phyloP scores from a whole-genome alignment of 2,113 vertebrate species.

The Coreoperca whiteheadi region DNA sequence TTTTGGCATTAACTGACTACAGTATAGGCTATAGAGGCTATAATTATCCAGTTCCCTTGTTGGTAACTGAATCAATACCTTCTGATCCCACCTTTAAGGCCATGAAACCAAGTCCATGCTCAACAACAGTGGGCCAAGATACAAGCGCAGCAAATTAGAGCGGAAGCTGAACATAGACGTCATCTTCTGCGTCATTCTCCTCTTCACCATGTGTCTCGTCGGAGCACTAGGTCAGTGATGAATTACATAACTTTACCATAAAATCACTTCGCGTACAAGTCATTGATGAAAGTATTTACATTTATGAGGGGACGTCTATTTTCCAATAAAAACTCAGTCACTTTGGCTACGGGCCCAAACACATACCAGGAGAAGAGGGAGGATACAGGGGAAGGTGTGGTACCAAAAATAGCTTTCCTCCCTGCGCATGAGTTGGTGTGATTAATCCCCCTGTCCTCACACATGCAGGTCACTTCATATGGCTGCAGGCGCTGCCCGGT shows the following conservation, averaged over 20 bases:
- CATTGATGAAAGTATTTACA: slow-evolving; percentile 53
- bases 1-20: background rate
- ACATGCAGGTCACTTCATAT: slow-evolving; percentile 89
- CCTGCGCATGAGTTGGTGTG: slow-evolving; percentile 39
- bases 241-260: slow-evolving; percentile 43
- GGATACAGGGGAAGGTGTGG: slow-evolving; percentile 43
- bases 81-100: slow-evolving; percentile 82
- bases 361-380: slow-evolving; percentile 1
- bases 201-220: slow-evolving; percentile 92
- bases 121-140: slow-evolving; percentile 91
- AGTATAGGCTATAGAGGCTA: background rate
- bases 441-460: slow-evolving; percentile 69
- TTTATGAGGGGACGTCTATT: slow-evolving; percentile 39
- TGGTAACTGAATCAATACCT: slow-evolving; percentile 7
- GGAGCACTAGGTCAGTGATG: slow-evolving; percentile 88
- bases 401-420: slow-evolving; percentile 70
- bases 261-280: slow-evolving; percentile 45
- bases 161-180: slow-evolving; percentile 89
- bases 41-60: slow-evolving; percentile 3
- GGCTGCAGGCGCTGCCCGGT: slow-evolving; percentile 83
- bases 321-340: slow-evolving; percentile 33
- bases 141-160: slow-evolving; percentile 96
- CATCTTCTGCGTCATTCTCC: slow-evolving; percentile 90
- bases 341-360: slow-evolving; percentile 45
- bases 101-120: slow-evolving; percentile 97